phyloP scores from a whole-genome alignment of 2,888 invertebrate species.

The Tetrapedia diversipes region DNA sequence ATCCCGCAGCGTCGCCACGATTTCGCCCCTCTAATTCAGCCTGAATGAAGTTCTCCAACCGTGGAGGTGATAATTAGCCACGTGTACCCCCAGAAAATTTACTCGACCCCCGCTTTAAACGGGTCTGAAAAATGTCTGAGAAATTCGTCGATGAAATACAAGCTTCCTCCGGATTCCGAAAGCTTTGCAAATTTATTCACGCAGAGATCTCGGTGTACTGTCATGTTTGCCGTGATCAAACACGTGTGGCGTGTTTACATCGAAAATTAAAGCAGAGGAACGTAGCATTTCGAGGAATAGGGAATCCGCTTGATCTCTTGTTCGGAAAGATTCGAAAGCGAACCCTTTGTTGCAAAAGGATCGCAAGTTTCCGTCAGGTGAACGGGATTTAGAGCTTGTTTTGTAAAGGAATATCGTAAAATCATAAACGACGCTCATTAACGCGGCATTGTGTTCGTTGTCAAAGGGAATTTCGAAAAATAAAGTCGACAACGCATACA shows the following conservation, averaged over 20 bases:
- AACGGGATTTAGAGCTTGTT: neutral
- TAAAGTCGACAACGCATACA: too few species aligned
- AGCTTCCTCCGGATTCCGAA: neutral
- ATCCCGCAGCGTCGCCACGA: neutral
- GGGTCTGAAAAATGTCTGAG: neutral
- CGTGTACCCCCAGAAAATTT: neutral
- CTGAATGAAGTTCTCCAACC: neutral
- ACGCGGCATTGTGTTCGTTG: neutral
- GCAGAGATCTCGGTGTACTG: neutral
- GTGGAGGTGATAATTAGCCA: neutral
- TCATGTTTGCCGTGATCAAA: slow-evolving; percentile 22
- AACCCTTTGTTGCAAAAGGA: neutral
- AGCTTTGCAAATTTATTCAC: neutral
- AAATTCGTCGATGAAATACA: neutral
- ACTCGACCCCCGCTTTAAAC: neutral
- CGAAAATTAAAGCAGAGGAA: neutral
- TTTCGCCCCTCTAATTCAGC: too few species aligned
- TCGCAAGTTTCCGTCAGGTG: neutral
- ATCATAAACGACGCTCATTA: too few species aligned
- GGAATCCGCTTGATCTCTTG: neutral
- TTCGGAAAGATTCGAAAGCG: neutral
- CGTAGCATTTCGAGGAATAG: neutral
- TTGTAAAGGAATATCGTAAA: neutral
- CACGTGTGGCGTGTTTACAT: neutral
- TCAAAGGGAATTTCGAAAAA: slow-evolving; percentile 8